Percentiles rank a stretch among this genome's conserved stretches.
Conservation (phyloP, 37 sponge, comb jelly and placozoan genomes). For the Trichoplax adhaerens region DNA sequence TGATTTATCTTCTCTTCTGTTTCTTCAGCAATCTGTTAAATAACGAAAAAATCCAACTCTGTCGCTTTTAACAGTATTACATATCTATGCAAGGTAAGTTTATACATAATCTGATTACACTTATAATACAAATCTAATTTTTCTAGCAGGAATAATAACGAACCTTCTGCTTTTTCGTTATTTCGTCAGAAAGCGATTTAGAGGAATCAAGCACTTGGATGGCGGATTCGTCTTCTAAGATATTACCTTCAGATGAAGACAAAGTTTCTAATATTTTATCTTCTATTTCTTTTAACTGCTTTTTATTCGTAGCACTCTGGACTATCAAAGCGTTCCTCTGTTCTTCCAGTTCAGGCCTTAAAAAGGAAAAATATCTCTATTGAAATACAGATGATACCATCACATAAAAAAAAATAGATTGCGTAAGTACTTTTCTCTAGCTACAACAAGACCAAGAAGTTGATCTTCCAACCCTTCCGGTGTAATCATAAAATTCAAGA, state of each 20-base stretch:
- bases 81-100: too few species aligned
- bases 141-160: not conserved
- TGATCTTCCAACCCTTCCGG: slow-evolving; percentile 97
- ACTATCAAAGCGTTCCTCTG: slow-evolving; percentile 89
- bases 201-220: slow-evolving; percentile 90
- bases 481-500: slow-evolving; percentile 99
- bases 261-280: slow-evolving; percentile 97
- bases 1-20: slow-evolving; percentile 95
- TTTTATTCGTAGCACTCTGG: slow-evolving; percentile 93
- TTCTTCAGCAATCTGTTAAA: slow-evolving; percentile 70
- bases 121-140: too few species aligned
- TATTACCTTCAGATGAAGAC: slow-evolving; percentile 94
- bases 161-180: slow-evolving; percentile 34
- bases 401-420: not conserved
- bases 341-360: slow-evolving; percentile 94
- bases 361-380: not conserved
- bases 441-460: slow-evolving; percentile 93
- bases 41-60: slow-evolving; percentile 1
- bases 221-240: slow-evolving; percentile 94
- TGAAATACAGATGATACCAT: not conserved
- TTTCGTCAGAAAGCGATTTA: slow-evolving; percentile 39
- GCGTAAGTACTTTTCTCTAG: slow-evolving; percentile 67
- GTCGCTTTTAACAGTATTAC: too few species aligned
- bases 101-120: too few species aligned
- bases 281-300: slow-evolving; percentile 95